Evolutionary conservation across 2,113 vertebrate species (phyloP).

Genomic region (human): GRCh38 chr3:194018001-194018500

Average conservation of each 20-base stretch:
- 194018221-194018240: neutral
- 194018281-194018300: neutral
- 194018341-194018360: neutral
- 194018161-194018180: neutral
- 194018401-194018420: neutral
- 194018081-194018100: neutral
- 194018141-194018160: neutral
- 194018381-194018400: neutral
- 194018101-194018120: constrained; percentile 19
- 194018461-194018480: neutral
- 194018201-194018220: neutral
- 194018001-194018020: neutral
- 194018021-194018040: neutral
- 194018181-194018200: neutral
- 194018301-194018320: neutral
- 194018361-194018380: neutral
- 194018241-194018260: neutral
- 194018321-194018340: neutral
- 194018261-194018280: neutral
- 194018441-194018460: neutral
- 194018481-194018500: neutral
- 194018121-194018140: neutral
- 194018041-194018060: neutral
- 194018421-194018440: neutral
- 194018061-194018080: neutral